Evolutionary conservation across 2,113 vertebrate genomes (phyloP), one percentile per base, ranked within the genome.

Genomic region (Lontra canadensis): DNA sequence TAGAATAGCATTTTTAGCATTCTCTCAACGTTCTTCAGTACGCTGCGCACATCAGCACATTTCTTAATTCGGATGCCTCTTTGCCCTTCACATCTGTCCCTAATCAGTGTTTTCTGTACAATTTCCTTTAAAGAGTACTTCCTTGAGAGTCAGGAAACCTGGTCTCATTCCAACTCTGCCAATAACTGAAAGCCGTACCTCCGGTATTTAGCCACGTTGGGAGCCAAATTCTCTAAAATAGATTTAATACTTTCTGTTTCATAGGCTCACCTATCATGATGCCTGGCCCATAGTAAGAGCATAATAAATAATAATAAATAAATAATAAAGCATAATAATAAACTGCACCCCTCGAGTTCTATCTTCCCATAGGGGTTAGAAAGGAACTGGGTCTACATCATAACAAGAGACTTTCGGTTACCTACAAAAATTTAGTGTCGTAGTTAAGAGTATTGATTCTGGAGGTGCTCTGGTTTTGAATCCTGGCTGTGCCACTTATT

Each of bases 71-170:
- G 42, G 39, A 73, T 36, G n/a, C 21, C 57, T 82, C 91, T 86
- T 88, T 85, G 55, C 65, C 69, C 42, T 88, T 82, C 92, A 80
- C 15, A 7, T 63, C 63, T 86, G 65, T 73, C 86, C 34, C 65
- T 74, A 47, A 29, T 61, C 89, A 59, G 39, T 44, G 31, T 76
- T 93, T 96, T 89, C 65, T 29, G 12, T 78, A 59, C 57, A 47
- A 49, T 87, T 52, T 94, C 59, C 91, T 92, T 85, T 88, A 25
- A 95, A 86, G 73, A 79, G n/a, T 21, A 52, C 83, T 83, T 95
- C 74, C 80, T 83, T 94, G 69, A 90, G 93, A 97, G 79, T 80
- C 74, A 95, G 69, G 92, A 94, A 93, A 88, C 74, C 31, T 85
- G 61, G 12, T 49, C 63, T 94, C 44, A 7, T 90, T 95, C 65